Conservation (phyloP, 2,113 vertebrate genomes). For the Triplophysa tibetana region DNA sequence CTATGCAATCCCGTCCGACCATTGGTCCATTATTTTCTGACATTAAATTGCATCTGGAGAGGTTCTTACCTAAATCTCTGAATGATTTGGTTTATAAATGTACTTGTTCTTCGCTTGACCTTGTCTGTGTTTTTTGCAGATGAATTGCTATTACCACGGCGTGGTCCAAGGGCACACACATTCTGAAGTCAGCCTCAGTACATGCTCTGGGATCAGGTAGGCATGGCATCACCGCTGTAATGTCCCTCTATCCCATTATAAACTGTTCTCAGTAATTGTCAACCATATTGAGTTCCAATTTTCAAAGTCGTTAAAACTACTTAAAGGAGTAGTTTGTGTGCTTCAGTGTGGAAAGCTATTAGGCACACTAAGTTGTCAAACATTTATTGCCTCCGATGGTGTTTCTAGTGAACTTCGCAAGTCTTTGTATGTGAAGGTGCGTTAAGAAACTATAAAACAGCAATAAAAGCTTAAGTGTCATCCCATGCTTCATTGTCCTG, state of each 20-base stretch:
- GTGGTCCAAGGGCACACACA: conserved; percentile 67
- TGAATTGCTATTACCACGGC: conserved; percentile 80
- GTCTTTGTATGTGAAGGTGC: conserved; percentile 19
- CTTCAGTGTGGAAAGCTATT: conserved; percentile 30
- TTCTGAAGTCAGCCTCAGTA: conserved; percentile 77
- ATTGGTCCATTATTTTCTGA: conserved; percentile 14
- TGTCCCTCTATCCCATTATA: background rate
- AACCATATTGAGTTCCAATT: conserved; percentile 3
- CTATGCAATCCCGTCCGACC: conserved; percentile 1
- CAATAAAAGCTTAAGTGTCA: conserved; percentile 38
- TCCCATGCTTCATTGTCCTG: conserved; percentile 33
- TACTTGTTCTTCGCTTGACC: background rate
- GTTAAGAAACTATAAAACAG: conserved; percentile 38
- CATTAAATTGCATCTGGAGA: conserved; percentile 5
- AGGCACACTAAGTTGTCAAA: conserved; percentile 12
- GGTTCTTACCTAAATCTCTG: background rate
- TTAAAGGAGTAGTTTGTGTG: conserved; percentile 18
- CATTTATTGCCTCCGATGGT: conserved; percentile 15
- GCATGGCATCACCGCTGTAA: conserved; percentile 31
- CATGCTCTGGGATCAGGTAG: conserved; percentile 75
- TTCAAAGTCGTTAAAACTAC: conserved; percentile 25
- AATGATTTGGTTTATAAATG: background rate
- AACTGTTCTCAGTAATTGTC: background rate
- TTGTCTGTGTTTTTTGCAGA: conserved; percentile 53
- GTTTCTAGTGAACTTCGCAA: conserved; percentile 21